These are phyloP conservation scores for Notocelia uddmanniana DNA, from an alignment of 2,888 invertebrate genomes.

Conservation along the genomic window DNA sequence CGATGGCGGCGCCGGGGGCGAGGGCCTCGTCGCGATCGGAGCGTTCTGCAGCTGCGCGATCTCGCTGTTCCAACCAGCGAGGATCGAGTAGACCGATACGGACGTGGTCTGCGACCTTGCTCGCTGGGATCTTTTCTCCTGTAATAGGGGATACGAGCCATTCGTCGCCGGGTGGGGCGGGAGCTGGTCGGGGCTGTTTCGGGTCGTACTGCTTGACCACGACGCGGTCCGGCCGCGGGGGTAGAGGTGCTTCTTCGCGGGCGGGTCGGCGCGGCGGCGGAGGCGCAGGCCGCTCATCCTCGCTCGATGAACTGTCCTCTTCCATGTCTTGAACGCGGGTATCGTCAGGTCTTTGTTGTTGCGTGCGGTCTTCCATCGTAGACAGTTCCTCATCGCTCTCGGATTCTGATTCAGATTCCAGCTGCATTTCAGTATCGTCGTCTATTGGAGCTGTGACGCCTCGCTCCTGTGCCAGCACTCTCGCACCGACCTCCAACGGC, in stretches of 20 bases:
- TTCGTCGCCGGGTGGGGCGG: constrained; percentile 89
- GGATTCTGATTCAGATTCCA: constrained; percentile 92
- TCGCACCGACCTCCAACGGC: constrained; percentile 97
- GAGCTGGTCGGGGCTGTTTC: constrained; percentile 87
- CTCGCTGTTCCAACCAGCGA: constrained; percentile 98
- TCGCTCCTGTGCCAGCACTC: constrained; percentile 93
- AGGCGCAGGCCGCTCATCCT: constrained; percentile 70
- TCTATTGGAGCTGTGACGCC: constrained; percentile 88
- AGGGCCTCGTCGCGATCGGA: constrained; percentile 90
- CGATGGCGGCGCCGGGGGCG: constrained; percentile 93
- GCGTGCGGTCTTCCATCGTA: constrained; percentile 88
- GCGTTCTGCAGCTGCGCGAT: constrained; percentile 97
- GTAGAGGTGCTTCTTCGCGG: constrained; percentile 89
- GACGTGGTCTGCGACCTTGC: constrained; percentile 99
- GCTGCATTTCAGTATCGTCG: constrained; percentile 95
- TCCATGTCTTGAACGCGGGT: constrained; percentile 95
- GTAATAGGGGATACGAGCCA: constrained; percentile 99
- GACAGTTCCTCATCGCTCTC: constrained; percentile 83
- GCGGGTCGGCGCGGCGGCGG: constrained; percentile 64
- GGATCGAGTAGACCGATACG: constrained; percentile 98
- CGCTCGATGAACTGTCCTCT: constrained; percentile 90
- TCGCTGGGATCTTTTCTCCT: constrained; percentile 98
- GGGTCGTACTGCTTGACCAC: constrained; percentile 99
- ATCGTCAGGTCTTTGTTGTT: constrained; percentile 76
- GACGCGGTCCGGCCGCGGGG: constrained; percentile 96